These are phyloP conservation scores for Odontothrips loti DNA, from an alignment of 2,888 invertebrate species.

Conservation along the genomic window DNA sequence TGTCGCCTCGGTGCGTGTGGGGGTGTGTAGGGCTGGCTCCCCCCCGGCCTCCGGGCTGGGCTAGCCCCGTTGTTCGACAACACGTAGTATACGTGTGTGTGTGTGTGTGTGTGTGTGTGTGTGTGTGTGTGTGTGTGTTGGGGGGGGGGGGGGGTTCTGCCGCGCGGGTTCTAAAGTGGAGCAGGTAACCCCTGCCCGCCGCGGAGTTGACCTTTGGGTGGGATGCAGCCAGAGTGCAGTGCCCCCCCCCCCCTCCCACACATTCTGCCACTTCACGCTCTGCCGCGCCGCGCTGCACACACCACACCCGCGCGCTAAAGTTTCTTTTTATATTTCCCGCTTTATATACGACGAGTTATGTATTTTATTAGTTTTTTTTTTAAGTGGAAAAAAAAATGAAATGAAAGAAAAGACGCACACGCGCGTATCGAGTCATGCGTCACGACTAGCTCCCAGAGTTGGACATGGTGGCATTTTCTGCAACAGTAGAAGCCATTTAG, in stretches of 20 bases:
- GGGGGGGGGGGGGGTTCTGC: background rate
- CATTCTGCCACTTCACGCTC: background rate
- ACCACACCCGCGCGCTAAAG: background rate
- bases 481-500: conserved; percentile 20
- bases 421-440: background rate
- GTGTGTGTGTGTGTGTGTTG: too few relatives aligned
- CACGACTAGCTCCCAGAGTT: too few relatives aligned
- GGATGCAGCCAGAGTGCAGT: too few relatives aligned
- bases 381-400: background rate
- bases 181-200: conserved; percentile 17
- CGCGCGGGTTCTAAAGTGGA: background rate
- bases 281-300: background rate
- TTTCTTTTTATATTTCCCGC: background rate
- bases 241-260: background rate
- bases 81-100: too few relatives aligned
- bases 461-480: background rate
- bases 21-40: background rate
- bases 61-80: background rate
- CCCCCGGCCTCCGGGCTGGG: background rate
- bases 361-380: too few relatives aligned
- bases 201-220: conserved; percentile 23
- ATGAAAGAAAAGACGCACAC: background rate
- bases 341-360: background rate
- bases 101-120: too few relatives aligned
- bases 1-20: background rate